These are phyloP conservation scores for Cygnus buccinator DNA, from an alignment of 2,113 vertebrate species.

Conservation along the genomic window DNA sequence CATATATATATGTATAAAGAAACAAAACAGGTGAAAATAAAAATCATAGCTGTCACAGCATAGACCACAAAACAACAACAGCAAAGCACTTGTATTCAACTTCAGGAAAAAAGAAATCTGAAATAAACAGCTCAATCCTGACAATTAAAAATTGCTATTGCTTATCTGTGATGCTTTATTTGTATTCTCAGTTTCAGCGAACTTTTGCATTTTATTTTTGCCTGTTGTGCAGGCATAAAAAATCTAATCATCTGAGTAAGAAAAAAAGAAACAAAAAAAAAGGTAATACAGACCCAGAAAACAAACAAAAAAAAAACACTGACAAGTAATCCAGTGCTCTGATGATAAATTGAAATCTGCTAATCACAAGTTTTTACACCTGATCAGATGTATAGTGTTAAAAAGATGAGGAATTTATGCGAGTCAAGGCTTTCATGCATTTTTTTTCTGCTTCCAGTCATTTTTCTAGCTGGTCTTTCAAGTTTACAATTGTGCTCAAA, in stretches of 20 bases:
- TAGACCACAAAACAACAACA: neutral
- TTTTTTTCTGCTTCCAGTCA: neutral
- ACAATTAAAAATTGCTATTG: neutral
- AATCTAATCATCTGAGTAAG: rapidly evolving
- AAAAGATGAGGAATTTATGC: too few species aligned
- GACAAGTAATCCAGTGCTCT: neutral
- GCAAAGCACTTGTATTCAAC: neutral
- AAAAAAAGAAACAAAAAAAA: too few species aligned
- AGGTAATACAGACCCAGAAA: rapidly evolving
- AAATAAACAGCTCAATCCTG: neutral
- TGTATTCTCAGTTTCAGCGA: neutral
- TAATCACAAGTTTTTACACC: neutral
- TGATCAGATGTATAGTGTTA: neutral
- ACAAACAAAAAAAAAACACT: neutral
- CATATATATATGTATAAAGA: neutral
- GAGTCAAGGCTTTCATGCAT: neutral
- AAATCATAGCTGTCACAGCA: neutral
- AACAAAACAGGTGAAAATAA: neutral
- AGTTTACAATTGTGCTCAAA: neutral
- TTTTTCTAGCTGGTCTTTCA: neutral
- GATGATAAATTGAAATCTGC: neutral
- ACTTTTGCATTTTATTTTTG: neutral
- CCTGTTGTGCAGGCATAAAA: neutral
- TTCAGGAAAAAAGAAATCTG: neutral
- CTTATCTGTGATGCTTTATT: neutral